Base-by-base conservation (phyloP, 2,113 vertebrate genomes). In the Salvelinus alpinus region DNA sequence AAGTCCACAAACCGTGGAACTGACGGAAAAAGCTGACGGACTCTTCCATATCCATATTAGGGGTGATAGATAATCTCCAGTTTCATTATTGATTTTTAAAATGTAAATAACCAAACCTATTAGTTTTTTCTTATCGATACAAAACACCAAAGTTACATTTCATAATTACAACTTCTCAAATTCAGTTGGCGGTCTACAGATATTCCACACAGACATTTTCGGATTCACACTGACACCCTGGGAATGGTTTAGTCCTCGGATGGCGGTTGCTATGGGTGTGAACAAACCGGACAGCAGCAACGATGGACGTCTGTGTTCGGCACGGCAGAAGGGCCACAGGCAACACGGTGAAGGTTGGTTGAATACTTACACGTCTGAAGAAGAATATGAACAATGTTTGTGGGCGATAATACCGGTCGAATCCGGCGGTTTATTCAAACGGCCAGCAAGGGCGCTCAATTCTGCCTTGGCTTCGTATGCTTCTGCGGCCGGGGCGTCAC, bases 281-380 rank as follows among this genome's bases (percentile, higher is more conserved):
- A 97, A 95, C 93, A 97, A 95, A 91, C 89, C 90, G n/a, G 71
- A 59, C 85, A 12, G 84, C 84, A 14, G 84, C 88, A 0, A 92
- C 90, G 73, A 85, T 90, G 85, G 96, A 97, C 60, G 66, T 91
- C 0, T 89, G 92, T 77, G 70, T 85, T 73, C 94, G 96, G 74
- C 94, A 94, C 82, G 92, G 93, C 67, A 92, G 86, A 64, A 89
- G 11, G 8, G 85, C 38, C 0, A 59, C 25, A 82, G 73, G 90
- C 73, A 31, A 38, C 94, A 87, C 94, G 0, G 97, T 97, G 22
- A 98, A 99, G 97, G 97, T 98, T 86, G 91, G 91, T 13, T 47
- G 20, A 48, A 8, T 18, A 14, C 5, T 54, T 18, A 1, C 5
- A 66, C 22, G 22, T 27, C 20, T 29, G 6, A 13, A 66, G 6